Base-by-base conservation (phyloP, 2,888 invertebrate species). In the Scaptomyza tumidula region DNA sequence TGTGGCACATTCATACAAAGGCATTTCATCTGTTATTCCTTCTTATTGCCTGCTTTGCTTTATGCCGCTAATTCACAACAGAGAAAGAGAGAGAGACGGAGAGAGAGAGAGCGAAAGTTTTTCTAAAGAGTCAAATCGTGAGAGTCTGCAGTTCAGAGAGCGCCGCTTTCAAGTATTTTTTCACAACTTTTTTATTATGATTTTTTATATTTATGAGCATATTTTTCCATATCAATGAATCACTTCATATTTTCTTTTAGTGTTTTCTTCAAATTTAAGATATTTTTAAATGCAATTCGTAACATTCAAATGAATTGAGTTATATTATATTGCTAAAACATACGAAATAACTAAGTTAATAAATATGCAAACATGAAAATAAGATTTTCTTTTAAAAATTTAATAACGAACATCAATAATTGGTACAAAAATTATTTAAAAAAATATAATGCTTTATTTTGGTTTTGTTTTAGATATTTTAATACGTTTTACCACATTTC, bases 51-150 rank as follows among this genome's bases (percentile, higher is more conserved):
- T n/a, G 7, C 11, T 77, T 16, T 55, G 27, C 66, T 84, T 85
- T 85, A 63, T 31, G 72, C 64, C 57, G 82, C 85, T 57, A 71
- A 75, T 85, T 85, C 85, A 85, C 57, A 85, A 86, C 85, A 85
- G 78, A 85, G 9, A 41, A 3, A 16, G 41, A 9, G 5, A 41
- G 5, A 16, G 10, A 10, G 41, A 41, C 10, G 16, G 10, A 41
- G 1, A 10, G n/a, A n/a, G 41, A 39, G 39, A 2, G 78, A 65
- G 63, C 19, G 6, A 16, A 39, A 24, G 19, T 13, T 52, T 33
- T 33, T 33, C 9, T 9, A 13, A 33, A 58, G 24, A 58, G 39
- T 5, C 37, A 3, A 29, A 37, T 37, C 16, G 50, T 13, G 33
- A 37, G 44, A 35, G 58, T 6, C 39, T 0, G 14, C 13, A 29